Evolutionary conservation across 2,797 vertebrate genomes (phyloP).

Genomic region (Gallinago stenura): DNA sequence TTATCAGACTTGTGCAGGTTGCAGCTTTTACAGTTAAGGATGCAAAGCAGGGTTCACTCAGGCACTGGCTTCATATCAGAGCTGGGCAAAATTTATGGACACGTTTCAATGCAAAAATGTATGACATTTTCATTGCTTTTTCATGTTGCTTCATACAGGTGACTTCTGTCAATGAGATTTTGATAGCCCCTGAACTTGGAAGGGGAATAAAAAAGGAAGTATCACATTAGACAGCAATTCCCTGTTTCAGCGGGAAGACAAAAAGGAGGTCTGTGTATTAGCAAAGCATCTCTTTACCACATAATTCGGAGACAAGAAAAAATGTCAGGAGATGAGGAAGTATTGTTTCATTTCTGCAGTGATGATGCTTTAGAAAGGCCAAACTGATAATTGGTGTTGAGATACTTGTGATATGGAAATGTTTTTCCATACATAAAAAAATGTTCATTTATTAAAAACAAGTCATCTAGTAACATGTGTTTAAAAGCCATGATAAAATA

Average conservation of each 20-base stretch:
- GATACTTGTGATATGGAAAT: not conserved
- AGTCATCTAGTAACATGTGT: not conserved
- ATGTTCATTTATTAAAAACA: not conserved
- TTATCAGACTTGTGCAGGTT: conserved; percentile 62
- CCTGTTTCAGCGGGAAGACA: not conserved
- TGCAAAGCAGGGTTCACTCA: conserved; percentile 21
- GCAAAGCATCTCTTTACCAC: not conserved
- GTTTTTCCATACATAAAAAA: not conserved
- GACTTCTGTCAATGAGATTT: conserved; percentile 9
- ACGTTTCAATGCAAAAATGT: conserved; percentile 17
- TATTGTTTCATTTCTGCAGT: not conserved
- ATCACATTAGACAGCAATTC: not conserved
- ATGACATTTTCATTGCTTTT: not conserved
- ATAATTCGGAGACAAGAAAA: not conserved
- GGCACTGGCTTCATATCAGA: not conserved
- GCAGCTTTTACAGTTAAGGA: conserved; percentile 33
- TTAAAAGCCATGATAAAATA: not conserved
- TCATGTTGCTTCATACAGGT: not conserved
- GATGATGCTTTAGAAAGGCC: not conserved
- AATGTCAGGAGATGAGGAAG: not conserved
- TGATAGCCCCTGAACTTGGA: not conserved
- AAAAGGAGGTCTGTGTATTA: not conserved
- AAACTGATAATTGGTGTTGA: not conserved
- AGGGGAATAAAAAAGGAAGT: not conserved
- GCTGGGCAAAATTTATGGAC: not conserved